Base-by-base conservation (phyloP, 2,888 invertebrate species). In the Stenoptilia bipunctidactyla region DNA sequence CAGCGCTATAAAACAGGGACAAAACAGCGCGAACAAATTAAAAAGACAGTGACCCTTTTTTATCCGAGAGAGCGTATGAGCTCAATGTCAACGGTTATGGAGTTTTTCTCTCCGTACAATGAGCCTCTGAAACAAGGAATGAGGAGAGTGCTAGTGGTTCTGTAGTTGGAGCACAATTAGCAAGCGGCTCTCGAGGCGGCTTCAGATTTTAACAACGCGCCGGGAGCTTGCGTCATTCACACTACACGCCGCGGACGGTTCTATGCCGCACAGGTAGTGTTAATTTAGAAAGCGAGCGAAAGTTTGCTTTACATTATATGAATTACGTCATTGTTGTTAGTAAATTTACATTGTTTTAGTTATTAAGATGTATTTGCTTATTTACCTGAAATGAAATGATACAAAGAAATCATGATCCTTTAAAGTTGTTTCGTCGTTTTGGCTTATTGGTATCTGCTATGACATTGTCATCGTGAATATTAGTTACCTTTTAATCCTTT, bases 181-280 rank as follows among this genome's bases (percentile, higher is more conserved):
- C 76, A 77, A 64, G 75, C 70, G 75, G 63, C 71, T 61, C 79
- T 80, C 77, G 62, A 80, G 79, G 66, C 77, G 70, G 63, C 80
- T 83, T 74, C 69, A 82, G 77, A 75, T 79, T n/a, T 77, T 80
- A 82, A 82, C 79, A 83, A 83, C 79, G 71, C 68, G 58, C 61
- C 55, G 56, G 54, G 61, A 67, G 64, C 71, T 68, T 76, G 70
- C 72, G 63, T 72, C 79, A 69, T 77, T 77, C 75, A 76, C 65
- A 65, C 62, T 66, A 68, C 57, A 30, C n/a, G 20, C 4, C 20
- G 3, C 8, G 20, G 8, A 20, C 8, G n/a, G n/a, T n/a, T n/a
- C n/a, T n/a, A n/a, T 20, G 20, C 20, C 8, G 3, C 20, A 8
- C 20, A 8, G 20, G 8, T 20, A 20, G 8, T 20, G 20, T 20